Percentiles rank a stretch among this genome's conserved stretches.
phyloP scores from a whole-genome alignment of 2,113 vertebrate genomes.

The Oreamnos americanus region DNA sequence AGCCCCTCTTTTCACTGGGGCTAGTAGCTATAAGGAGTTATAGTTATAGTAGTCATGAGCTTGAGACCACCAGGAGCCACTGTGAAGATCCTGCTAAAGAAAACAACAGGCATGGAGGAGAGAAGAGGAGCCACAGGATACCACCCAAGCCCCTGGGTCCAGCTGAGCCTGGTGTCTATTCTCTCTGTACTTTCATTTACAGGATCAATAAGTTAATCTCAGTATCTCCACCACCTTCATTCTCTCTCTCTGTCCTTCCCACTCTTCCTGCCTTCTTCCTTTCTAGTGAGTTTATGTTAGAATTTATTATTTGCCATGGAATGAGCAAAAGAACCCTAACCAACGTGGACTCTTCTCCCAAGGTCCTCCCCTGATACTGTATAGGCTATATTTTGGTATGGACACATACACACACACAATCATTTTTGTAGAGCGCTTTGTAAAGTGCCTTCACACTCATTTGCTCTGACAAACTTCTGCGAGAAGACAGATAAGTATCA shows the following conservation, averaged over 20 bases:
- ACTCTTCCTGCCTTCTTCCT: not conserved
- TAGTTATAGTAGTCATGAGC: not conserved
- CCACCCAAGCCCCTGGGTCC: not conserved
- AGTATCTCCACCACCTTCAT: too few species aligned
- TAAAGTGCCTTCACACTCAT: not conserved
- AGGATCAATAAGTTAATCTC: not conserved
- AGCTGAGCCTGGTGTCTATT: not conserved
- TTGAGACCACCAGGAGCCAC: not conserved
- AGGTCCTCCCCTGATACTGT: not conserved
- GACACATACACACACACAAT: not conserved
- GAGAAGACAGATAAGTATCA: not conserved
- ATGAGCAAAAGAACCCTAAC: not conserved
- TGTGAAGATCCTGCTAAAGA: not conserved
- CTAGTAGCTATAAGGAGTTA: too few species aligned
- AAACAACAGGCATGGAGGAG: not conserved
- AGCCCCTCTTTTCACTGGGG: not conserved
- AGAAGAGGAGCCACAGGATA: not conserved
- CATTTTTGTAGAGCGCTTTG: not conserved
- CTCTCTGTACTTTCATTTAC: not conserved
- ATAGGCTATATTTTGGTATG: not conserved
- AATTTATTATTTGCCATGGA: not conserved
- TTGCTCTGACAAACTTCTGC: not conserved
- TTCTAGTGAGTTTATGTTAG: not conserved
- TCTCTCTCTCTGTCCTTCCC: not conserved
- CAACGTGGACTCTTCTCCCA: not conserved